Base-by-base conservation (phyloP, 2,113 vertebrate genomes). In the Erinaceus europaeus region DNA sequence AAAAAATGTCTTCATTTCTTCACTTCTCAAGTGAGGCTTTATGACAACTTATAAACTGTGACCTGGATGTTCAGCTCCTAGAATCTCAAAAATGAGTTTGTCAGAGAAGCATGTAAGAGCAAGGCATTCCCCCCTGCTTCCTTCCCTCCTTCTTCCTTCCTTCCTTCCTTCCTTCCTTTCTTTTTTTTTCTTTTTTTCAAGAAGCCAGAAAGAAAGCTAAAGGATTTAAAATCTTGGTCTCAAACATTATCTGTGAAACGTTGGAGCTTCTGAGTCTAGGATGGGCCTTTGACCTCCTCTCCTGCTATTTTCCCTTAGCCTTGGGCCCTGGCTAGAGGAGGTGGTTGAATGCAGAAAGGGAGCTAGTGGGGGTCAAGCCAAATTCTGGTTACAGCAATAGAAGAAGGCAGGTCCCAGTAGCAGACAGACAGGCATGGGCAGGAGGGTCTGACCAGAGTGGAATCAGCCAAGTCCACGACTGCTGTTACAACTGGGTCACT, bases 311-410 rank as follows among this genome's bases (percentile, higher is more conserved):
- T 10, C 25, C 52, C 1, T 18, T 14, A 46, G n/a, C 36, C 77
- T 9, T 11, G 46, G 57, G 42, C 71, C 53, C 53, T 5, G 11
- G 53, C 34, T 7, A 40, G 27, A 2, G 34, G 7, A 46, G 32
- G 38, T 1, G 12, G 57, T 4, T 36, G 44, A 14, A 36, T 0
- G 23, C 5, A 5, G 17, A 14, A 25, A 23, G 17, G 2, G 42
- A 61, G 3, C 62, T 8, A 0, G 0, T 17, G 17, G 17, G 3
- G n/a, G n/a, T n/a, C n/a, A n/a, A n/a, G n/a, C n/a, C n/a, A n/a
- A n/a, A n/a, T n/a, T n/a, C n/a, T n/a, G n/a, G n/a, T n/a, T n/a
- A n/a, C n/a, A n/a, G n/a, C n/a, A n/a, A n/a, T n/a, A n/a, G n/a
- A 6, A 65, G 8, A 1, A 6, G 42, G 23, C 14, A 14, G 53